These are phyloP conservation scores for Heliconius sara DNA, from an alignment of 2,888 invertebrate species.

Conservation along the genomic window DNA sequence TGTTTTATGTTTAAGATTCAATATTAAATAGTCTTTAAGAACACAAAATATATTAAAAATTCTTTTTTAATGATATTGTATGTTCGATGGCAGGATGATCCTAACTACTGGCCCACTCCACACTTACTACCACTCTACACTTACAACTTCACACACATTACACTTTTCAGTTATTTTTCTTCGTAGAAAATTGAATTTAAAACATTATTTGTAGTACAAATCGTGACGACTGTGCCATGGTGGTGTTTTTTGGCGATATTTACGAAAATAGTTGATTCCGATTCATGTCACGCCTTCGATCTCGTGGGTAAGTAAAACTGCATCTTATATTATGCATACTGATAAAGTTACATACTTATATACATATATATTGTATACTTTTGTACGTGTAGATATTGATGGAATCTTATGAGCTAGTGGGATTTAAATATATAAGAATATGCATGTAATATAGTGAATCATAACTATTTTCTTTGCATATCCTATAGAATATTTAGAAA, in stretches of 20 bases:
- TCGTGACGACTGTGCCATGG: background rate
- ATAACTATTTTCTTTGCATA: no score
- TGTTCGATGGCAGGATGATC: background rate
- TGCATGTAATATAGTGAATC: no score
- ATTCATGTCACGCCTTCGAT: conserved; percentile 21
- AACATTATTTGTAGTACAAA: background rate
- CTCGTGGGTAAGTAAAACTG: conserved; percentile 24
- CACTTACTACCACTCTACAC: no score
- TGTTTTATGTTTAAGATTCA: background rate
- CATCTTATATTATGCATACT: conserved; percentile 22
- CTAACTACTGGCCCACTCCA: background rate
- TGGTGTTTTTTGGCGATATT: background rate
- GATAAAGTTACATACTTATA: background rate
- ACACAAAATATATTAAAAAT: no score
- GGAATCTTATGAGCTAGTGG: background rate
- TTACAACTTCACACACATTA: no score
- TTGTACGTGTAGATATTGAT: background rate
- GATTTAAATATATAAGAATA: background rate
- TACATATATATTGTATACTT: background rate
- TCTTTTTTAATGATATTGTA: background rate
- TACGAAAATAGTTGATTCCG: conserved; percentile 6
- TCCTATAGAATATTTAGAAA: no score
- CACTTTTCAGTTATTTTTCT: no score
- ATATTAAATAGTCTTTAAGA: background rate
- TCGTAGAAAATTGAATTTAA: background rate